Base-by-base conservation (phyloP, 2,797 vertebrate genomes). In the Schizothorax lantsangensis region DNA sequence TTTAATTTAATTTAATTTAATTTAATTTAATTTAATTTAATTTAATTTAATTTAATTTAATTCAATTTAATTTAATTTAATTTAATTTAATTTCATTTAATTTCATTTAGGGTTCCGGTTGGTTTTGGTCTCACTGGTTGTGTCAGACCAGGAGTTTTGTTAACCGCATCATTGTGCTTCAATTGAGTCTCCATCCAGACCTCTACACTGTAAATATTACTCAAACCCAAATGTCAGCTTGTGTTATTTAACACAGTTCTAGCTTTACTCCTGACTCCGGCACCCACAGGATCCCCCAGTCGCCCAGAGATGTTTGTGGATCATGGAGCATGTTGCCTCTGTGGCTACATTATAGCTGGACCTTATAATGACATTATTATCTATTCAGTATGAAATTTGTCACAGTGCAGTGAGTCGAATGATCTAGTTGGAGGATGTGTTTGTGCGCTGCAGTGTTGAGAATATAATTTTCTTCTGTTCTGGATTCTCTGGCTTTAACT, bases 391-490 rank as follows among this genome's bases (percentile, higher is more conserved):
- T 57, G 23, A 43, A 54, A 71, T 83, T 83, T 40, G 21, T 83
- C 36, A 57, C 23, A 83, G 79, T 40, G 47, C 81, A 57, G 68
- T 72, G 66, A 83, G 81, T 54, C 23, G 47, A 83, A 83, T 71
- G 68, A 83, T 83, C 33, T 71, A 71, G 68, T 40, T 83, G 47
- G 36, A 72, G 52, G 40, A 52, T 54, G 38, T 1, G 45, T 81
- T 81, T 81, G n/a, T 17, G 45, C 2, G 5, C 30, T 49, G 64
- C 43, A 47, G 62, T 69, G 30, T 68, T 49, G 19, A 40, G 81
- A 72, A 83, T 40, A 54, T 72, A 72, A 83, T 83, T 71, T 36
- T 54, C 47, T 72, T 81, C 75, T 78, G 75, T 78, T 78, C 33
- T 3, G 21, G 49, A 78, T 52, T 38, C 21, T 52, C 45, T 68